A percentile compares a stretch with the other conserved stretches of the same genome.
Evolutionary conservation across 2,888 invertebrate genomes (phyloP).

Genomic region (Drosophila cognata): DNA sequence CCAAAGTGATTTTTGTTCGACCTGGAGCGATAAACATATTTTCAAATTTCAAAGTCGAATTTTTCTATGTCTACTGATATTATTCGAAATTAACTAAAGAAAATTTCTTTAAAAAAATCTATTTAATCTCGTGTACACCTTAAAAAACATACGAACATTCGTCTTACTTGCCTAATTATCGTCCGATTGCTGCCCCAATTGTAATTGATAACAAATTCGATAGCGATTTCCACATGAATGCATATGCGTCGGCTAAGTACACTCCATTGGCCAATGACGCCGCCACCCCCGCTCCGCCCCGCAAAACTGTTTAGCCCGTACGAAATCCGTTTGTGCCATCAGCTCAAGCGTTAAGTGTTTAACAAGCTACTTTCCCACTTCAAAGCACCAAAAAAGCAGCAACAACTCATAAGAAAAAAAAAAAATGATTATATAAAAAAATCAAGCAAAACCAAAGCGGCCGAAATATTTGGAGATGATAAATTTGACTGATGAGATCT

Average conservation of each 20-base stretch:
- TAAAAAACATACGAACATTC: not conserved
- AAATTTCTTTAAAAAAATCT: not conserved
- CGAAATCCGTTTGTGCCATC: constrained; percentile 51
- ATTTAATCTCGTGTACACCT: not conserved
- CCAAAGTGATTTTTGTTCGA: not conserved
- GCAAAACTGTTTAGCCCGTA: constrained; percentile 7
- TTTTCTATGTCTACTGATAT: not conserved
- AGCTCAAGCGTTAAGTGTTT: constrained; percentile 69
- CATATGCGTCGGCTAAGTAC: constrained; percentile 12
- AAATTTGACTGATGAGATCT: constrained; percentile 43
- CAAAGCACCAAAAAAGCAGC: constrained; percentile 56
- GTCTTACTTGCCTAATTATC: not conserved
- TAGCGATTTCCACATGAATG: constrained; percentile 34
- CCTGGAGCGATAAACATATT: too few relatives aligned
- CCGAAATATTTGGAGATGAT: constrained; percentile 35
- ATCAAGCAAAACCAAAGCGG: constrained; percentile 20
- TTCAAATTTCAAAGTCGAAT: not conserved
- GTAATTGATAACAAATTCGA: constrained; percentile 14
- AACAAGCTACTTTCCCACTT: constrained; percentile 78
- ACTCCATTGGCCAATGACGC: constrained; percentile 57
- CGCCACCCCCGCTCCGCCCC: not conserved
- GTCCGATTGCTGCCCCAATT: constrained; percentile 1
- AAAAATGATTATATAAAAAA: constrained; percentile 1
- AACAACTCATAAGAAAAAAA: constrained; percentile 32
- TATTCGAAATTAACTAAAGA: not conserved